phyloP scores from a whole-genome alignment of 2,888 invertebrate genomes.

The Rhodophaea formosa region DNA sequence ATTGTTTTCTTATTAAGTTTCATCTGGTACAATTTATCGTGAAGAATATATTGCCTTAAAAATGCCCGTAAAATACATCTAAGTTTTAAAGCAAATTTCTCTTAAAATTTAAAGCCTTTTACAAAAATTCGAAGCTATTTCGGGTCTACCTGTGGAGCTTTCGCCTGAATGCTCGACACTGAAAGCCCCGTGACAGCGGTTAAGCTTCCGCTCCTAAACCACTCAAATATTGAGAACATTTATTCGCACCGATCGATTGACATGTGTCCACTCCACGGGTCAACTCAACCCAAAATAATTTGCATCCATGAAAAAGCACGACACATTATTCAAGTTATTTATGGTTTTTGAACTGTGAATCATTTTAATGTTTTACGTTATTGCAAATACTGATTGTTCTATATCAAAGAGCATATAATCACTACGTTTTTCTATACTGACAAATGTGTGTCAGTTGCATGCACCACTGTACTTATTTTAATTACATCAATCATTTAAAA shows the following conservation, averaged over 20 bases:
- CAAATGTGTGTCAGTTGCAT: too few relatives aligned
- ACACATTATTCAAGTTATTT: background rate
- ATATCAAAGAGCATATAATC: too few relatives aligned
- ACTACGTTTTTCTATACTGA: too few relatives aligned
- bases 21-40: too few relatives aligned
- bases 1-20: too few relatives aligned
- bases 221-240: slow-evolving; percentile 8
- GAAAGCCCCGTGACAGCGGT: slow-evolving; percentile 11
- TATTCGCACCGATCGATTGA: slow-evolving; percentile 8
- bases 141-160: slow-evolving; percentile 11
- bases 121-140: background rate
- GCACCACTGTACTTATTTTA: too few relatives aligned
- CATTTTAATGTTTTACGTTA: background rate
- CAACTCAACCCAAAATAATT: slow-evolving; percentile 1
- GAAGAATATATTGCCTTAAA: too few relatives aligned
- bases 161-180: background rate
- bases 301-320: slow-evolving; percentile 1
- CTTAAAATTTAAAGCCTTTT: background rate
- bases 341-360: background rate
- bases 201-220: slow-evolving; percentile 5
- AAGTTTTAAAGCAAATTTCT: background rate
- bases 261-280: slow-evolving; percentile 1
- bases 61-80: background rate
- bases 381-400: too few relatives aligned
- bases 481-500: too few relatives aligned